These are phyloP conservation scores for Epizoanthus rinbou DNA, from an alignment of 92 coral and sea anemone genomes.

Conservation along the genomic window DNA sequence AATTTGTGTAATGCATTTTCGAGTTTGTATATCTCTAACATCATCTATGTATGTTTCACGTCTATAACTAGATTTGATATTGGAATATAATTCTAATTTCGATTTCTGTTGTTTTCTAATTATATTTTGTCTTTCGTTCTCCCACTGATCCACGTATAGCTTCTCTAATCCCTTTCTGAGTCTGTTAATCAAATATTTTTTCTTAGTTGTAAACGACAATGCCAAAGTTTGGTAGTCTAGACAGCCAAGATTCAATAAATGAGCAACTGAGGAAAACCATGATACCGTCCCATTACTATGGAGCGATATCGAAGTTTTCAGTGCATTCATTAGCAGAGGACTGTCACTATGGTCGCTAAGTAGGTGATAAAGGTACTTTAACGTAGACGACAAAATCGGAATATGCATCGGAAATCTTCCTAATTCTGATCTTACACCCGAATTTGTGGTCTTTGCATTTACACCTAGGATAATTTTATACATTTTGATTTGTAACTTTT, in stretches of 20 bases:
- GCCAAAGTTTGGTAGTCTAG: slow-evolving; percentile 7
- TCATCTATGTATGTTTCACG: slow-evolving; percentile 31
- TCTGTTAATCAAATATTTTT: slow-evolving; percentile 12
- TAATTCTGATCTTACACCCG: slow-evolving; percentile 27
- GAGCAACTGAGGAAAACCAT: slow-evolving; percentile 5
- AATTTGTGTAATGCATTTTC: slow-evolving; percentile 27
- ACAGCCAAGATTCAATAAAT: neutral
- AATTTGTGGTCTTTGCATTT: slow-evolving; percentile 32
- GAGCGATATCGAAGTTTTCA: slow-evolving; percentile 10
- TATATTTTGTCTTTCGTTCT: slow-evolving; percentile 17
- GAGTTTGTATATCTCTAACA: slow-evolving; percentile 9
- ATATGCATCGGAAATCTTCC: slow-evolving; percentile 36
- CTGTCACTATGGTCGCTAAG: slow-evolving; percentile 7
- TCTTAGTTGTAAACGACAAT: neutral
- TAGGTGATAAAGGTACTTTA: slow-evolving; percentile 23
- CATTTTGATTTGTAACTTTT: slow-evolving; percentile 32
- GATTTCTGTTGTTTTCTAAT: slow-evolving; percentile 22
- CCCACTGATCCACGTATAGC: slow-evolving; percentile 9
- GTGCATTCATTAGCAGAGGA: slow-evolving; percentile 21
- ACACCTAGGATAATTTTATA: slow-evolving; percentile 33
- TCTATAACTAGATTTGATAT: slow-evolving; percentile 26
- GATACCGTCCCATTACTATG: neutral
- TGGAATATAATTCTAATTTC: slow-evolving; percentile 24
- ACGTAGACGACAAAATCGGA: neutral
- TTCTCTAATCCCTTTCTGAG: slow-evolving; percentile 16